Percentiles rank a stretch among this genome's conserved stretches.
phyloP scores from a whole-genome alignment of 2,113 vertebrate genomes.

The Cochlearius cochlearius region DNA sequence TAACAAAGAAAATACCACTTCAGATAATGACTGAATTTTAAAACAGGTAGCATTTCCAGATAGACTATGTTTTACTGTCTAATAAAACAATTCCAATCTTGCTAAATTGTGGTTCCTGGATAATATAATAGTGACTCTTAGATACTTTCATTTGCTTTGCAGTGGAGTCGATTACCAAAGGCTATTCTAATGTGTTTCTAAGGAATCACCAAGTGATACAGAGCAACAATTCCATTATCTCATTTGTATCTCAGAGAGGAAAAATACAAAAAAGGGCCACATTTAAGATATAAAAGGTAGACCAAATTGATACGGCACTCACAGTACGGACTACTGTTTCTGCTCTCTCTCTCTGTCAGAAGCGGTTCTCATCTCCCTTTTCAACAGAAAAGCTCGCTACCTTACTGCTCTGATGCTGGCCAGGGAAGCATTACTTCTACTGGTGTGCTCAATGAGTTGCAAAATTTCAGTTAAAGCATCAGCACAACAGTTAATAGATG shows the following conservation, averaged over 20 bases:
- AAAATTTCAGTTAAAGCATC: neutral
- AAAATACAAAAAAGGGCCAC: neutral
- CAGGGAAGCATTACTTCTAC: neutral
- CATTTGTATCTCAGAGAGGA: neutral
- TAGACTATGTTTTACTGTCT: neutral
- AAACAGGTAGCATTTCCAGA: neutral
- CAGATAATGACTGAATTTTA: neutral
- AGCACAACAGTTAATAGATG: neutral
- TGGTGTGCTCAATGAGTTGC: neutral
- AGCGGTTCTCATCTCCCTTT: neutral
- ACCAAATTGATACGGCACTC: neutral
- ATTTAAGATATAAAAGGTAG: neutral
- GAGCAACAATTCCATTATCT: neutral
- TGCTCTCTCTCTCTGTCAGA: neutral
- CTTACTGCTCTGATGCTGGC: neutral
- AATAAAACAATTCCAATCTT: conserved; percentile 5
- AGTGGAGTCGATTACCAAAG: neutral
- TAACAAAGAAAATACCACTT: neutral
- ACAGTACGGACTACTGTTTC: neutral
- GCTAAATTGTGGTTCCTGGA: neutral
- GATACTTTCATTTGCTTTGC: neutral
- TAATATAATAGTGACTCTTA: neutral
- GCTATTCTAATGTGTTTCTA: neutral
- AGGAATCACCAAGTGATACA: neutral
- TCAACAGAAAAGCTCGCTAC: neutral